These are phyloP conservation scores for Prolemur simus DNA, from an alignment of 2,113 vertebrate genomes.

Conservation along the genomic window DNA sequence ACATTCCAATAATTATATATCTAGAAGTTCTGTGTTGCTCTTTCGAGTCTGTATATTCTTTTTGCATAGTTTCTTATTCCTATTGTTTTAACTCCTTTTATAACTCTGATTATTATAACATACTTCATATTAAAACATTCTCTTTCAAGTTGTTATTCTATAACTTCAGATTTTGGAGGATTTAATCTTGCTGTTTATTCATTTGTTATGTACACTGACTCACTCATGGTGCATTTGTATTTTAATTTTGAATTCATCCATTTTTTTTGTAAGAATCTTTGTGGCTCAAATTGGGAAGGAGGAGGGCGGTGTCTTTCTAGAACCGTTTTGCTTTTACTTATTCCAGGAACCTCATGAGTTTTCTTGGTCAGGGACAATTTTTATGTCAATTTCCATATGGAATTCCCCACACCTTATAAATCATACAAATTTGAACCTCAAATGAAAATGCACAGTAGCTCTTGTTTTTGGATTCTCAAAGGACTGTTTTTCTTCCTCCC, in stretches of 20 bases:
- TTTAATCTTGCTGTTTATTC: neutral
- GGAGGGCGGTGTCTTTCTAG: neutral
- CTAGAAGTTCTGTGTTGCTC: neutral
- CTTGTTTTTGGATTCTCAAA: neutral
- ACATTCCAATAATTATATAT: neutral
- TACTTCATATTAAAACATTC: neutral
- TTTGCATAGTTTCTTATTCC: neutral
- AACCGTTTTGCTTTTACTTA: constrained; percentile 1
- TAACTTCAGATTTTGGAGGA: neutral
- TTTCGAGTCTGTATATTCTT: neutral
- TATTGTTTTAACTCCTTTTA: neutral
- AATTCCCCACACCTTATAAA: neutral
- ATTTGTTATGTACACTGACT: neutral
- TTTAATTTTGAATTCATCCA: constrained; percentile 8
- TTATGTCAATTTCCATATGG: neutral
- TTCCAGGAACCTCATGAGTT: neutral
- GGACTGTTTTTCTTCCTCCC: neutral
- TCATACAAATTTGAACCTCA: neutral
- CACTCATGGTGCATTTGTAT: neutral
- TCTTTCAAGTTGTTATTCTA: neutral
- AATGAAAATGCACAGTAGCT: neutral
- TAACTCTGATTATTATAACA: neutral
- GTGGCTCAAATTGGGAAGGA: neutral
- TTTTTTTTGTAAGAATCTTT: neutral
- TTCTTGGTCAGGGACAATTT: neutral